Percentiles rank a stretch among this genome's conserved stretches.
Conservation (phyloP, 2,888 invertebrate species). For the Drosophila neoperkinsi region DNA sequence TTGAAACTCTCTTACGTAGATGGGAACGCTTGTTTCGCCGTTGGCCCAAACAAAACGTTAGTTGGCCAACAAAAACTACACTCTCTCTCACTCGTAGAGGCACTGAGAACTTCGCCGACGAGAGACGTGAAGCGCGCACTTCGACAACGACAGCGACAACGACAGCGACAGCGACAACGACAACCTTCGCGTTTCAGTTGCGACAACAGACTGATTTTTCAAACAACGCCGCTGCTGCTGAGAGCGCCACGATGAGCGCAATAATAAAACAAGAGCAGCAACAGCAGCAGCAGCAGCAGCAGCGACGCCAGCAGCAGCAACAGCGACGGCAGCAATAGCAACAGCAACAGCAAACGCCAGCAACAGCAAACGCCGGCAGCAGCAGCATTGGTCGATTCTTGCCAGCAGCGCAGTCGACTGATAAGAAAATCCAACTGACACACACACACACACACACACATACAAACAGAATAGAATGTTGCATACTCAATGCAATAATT, state of each 20-base stretch:
- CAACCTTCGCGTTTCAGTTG: conserved; percentile 71
- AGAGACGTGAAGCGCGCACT: conserved; percentile 33
- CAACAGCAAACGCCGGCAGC: conserved; percentile 15
- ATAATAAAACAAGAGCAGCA: conserved; percentile 45
- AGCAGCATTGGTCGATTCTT: conserved; percentile 17
- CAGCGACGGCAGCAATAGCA: conserved; percentile 8
- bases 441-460: not conserved
- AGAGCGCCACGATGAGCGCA: conserved; percentile 34
- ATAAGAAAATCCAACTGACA: conserved; percentile 24
- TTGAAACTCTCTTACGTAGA: conserved; percentile 67
- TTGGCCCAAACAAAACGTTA: conserved; percentile 53
- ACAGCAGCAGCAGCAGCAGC: conserved; percentile 7
- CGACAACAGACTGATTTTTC: conserved; percentile 73
- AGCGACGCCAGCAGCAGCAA: conserved; percentile 9
- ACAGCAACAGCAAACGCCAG: conserved; percentile 9
- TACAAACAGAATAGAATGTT: not conserved
- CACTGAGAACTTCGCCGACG: conserved; percentile 35
- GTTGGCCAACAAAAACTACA: conserved; percentile 47
- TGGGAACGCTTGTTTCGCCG: conserved; percentile 12
- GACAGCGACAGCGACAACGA: conserved; percentile 65
- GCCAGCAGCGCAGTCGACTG: conserved; percentile 19
- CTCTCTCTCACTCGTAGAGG: conserved; percentile 7
- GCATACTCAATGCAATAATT: conserved; percentile 1
- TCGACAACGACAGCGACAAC: conserved; percentile 63
- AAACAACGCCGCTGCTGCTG: conserved; percentile 14